Percentiles rank a stretch among this genome's conserved stretches.
Evolutionary conservation across 2,797 vertebrate genomes (phyloP).

Genomic region (Halcyon badia): DNA sequence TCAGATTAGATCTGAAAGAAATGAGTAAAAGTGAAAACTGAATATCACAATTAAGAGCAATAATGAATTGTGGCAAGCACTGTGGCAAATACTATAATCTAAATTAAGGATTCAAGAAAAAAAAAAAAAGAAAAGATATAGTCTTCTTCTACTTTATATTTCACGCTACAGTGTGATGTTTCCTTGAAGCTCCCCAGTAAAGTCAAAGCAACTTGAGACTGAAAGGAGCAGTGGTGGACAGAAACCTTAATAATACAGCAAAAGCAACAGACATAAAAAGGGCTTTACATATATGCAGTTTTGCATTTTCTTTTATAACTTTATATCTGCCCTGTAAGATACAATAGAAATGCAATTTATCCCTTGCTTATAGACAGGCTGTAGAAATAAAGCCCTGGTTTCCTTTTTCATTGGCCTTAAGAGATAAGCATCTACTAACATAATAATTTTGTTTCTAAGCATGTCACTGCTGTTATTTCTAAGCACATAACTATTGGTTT

Average conservation of each 20-base stretch:
- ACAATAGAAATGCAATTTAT: neutral
- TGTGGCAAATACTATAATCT: neutral
- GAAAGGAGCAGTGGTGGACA: neutral
- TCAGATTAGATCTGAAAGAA: neutral
- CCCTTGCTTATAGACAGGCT: neutral
- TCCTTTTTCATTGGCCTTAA: neutral
- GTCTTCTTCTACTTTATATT: neutral
- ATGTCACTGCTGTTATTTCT: neutral
- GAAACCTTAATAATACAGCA: neutral
- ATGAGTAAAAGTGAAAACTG: neutral
- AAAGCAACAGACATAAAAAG: neutral
- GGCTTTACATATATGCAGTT: neutral
- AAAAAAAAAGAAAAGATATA: neutral
- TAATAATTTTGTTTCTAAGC: neutral
- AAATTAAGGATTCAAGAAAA: neutral
- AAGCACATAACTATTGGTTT: neutral
- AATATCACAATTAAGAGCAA: neutral
- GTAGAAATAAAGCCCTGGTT: neutral
- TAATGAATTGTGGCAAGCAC: neutral
- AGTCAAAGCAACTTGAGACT: neutral
- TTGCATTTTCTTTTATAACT: neutral
- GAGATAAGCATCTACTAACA: neutral
- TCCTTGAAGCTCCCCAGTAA: neutral
- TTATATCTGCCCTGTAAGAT: neutral
- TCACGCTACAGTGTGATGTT: neutral